A percentile compares a stretch with the other conserved stretches of the same genome.
These are phyloP conservation scores for Murina feae DNA, from an alignment of 2,113 vertebrate species.

Conservation along the genomic window DNA sequence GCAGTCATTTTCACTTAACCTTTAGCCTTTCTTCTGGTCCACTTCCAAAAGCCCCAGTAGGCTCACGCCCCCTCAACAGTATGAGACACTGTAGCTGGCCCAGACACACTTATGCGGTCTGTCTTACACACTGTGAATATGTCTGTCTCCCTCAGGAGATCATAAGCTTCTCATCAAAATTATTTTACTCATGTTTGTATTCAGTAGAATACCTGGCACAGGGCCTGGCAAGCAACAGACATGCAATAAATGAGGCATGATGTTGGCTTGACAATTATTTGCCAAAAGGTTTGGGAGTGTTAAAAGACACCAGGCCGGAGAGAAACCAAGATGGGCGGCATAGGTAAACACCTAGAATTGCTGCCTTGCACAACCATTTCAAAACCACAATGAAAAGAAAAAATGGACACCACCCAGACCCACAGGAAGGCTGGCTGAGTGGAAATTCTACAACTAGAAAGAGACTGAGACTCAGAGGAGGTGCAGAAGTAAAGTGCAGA, in stretches of 20 bases:
- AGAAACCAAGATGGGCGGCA: no score
- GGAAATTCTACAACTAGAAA: no score
- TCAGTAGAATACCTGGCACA: neutral
- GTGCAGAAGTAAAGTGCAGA: no score
- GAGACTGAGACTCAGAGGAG: no score
- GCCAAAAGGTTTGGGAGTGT: neutral
- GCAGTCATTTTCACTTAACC: neutral
- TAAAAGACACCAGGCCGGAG: neutral
- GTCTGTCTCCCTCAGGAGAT: neutral
- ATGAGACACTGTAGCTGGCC: neutral
- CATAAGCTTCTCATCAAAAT: neutral
- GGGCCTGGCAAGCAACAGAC: neutral
- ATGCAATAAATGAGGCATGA: neutral
- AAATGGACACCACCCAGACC: no score
- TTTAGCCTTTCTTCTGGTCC: neutral
- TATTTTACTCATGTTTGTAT: neutral
- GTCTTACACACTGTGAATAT: rapidly evolving
- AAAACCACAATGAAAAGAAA: no score
- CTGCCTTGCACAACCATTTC: no score
- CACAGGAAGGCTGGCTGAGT: no score
- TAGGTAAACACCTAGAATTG: no score
- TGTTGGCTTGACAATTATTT: neutral
- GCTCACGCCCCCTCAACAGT: neutral
- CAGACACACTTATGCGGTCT: neutral
- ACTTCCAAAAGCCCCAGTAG: neutral